Conservation (phyloP, 2,888 invertebrate genomes). For the Cepaea hortensis region DNA sequence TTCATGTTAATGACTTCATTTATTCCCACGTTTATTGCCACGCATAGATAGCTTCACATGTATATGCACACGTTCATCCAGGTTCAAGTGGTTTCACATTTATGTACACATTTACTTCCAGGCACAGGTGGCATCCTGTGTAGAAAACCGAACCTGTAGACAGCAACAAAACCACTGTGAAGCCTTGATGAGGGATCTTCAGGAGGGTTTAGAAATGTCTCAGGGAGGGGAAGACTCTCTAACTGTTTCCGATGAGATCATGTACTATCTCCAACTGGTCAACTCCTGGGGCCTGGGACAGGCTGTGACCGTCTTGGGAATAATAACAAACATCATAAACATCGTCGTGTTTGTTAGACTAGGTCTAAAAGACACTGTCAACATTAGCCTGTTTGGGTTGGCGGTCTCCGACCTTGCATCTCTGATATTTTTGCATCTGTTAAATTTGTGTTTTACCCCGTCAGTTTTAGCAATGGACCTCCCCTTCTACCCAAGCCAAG, state of each 20-base stretch:
- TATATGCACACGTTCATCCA: too few relatives aligned
- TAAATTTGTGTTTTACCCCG: conserved; percentile 22
- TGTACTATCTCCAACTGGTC: not conserved
- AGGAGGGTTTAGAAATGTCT: too few relatives aligned
- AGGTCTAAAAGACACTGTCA: conserved; percentile 4
- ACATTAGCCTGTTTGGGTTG: conserved; percentile 12
- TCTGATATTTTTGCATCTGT: not conserved
- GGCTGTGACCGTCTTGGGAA: not conserved
- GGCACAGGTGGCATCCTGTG: too few relatives aligned
- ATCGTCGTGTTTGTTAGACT: not conserved
- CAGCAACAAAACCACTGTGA: too few relatives aligned
- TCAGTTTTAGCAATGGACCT: not conserved
- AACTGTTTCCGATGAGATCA: not conserved
- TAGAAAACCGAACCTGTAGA: too few relatives aligned
- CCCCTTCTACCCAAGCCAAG: conserved; percentile 4
- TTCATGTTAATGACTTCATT: too few relatives aligned
- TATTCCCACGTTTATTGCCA: too few relatives aligned
- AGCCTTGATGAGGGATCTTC: too few relatives aligned
- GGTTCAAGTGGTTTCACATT: too few relatives aligned
- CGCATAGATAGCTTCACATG: too few relatives aligned
- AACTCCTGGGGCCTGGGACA: conserved; percentile 16
- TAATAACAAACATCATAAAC: not conserved
- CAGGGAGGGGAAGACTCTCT: not conserved
- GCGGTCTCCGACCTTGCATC: conserved; percentile 4
- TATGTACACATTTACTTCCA: too few relatives aligned